Percentiles rank a stretch among this genome's conserved stretches.
Evolutionary conservation across 2,888 invertebrate species (phyloP).

Genomic region (Drosophila yooni): DNA sequence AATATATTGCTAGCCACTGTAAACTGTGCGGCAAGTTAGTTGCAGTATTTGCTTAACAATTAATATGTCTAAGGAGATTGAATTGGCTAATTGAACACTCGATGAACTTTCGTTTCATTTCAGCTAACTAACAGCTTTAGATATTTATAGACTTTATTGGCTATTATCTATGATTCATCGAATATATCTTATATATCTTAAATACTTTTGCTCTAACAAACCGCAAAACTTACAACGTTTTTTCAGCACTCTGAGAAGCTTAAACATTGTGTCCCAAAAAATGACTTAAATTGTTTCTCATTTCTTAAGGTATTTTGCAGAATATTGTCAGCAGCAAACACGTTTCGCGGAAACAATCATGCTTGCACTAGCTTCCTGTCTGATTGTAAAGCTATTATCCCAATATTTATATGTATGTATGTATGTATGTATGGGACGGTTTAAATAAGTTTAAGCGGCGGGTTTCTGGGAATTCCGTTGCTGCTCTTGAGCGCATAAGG

Average conservation of each 20-base stretch:
- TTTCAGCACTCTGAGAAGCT: not conserved
- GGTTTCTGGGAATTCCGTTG: constrained; percentile 27
- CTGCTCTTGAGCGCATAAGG: constrained; percentile 56
- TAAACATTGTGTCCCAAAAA: not conserved
- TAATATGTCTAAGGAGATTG: not conserved
- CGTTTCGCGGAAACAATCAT: constrained; percentile 77
- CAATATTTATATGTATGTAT: constrained; percentile 10
- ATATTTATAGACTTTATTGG: not conserved
- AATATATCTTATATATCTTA: no score
- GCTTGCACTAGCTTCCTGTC: constrained; percentile 76
- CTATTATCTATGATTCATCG: not conserved
- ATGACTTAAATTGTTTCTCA: constrained; percentile 22
- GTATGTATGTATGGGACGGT: constrained; percentile 29
- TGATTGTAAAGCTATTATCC: constrained; percentile 77
- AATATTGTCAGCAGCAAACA: constrained; percentile 57
- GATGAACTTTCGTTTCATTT: not conserved
- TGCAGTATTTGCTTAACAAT: not conserved
- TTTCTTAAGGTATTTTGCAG: constrained; percentile 25
- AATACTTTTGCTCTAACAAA: no score
- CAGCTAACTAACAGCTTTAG: not conserved
- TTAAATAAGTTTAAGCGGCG: constrained; percentile 53
- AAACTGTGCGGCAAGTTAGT: not conserved
- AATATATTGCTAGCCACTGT: not conserved
- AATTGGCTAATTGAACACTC: not conserved
- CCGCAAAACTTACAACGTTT: not conserved